phyloP scores from a whole-genome alignment of 1,140 invertebrate species.

The Drosophila eugracilis region DNA sequence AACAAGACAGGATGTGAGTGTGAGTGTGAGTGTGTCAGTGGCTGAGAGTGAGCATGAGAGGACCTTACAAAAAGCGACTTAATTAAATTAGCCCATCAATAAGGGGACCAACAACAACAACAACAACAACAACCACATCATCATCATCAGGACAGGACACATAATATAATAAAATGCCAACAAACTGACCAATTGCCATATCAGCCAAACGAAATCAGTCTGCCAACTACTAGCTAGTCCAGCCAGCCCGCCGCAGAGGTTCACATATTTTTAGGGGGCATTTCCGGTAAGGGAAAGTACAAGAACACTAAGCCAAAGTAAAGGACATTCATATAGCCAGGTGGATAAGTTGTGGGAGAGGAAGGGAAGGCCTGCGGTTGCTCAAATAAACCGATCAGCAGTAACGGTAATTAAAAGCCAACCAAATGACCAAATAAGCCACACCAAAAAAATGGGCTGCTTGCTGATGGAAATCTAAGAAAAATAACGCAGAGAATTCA shows the following conservation, averaged over 20 bases:
- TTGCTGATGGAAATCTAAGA: constrained; percentile 64
- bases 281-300: too few relatives aligned
- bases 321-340: constrained; percentile 1
- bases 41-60: not conserved
- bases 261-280: constrained; percentile 1
- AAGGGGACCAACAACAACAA: too few relatives aligned
- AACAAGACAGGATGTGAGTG: constrained; percentile 33
- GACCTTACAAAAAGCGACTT: constrained; percentile 53
- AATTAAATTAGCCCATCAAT: constrained; percentile 78
- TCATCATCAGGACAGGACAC: too few relatives aligned
- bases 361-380: constrained; percentile 12
- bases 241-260: too few relatives aligned
- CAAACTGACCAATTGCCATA: constrained; percentile 72
- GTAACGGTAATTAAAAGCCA: constrained; percentile 83
- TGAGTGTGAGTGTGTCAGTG: too few relatives aligned
- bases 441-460: constrained; percentile 30
- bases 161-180: constrained; percentile 49
- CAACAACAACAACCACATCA: too few relatives aligned
- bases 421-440: constrained; percentile 78
- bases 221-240: too few relatives aligned
- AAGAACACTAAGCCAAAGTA: too few relatives aligned
- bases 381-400: constrained; percentile 75
- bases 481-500: constrained; percentile 24
- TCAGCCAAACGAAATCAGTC: constrained; percentile 29
- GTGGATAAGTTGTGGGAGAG: too few relatives aligned